A percentile compares a stretch with the other conserved stretches of the same genome.
These are phyloP conservation scores for Netelia inedita DNA, from an alignment of 2,888 invertebrate genomes.

Conservation along the genomic window DNA sequence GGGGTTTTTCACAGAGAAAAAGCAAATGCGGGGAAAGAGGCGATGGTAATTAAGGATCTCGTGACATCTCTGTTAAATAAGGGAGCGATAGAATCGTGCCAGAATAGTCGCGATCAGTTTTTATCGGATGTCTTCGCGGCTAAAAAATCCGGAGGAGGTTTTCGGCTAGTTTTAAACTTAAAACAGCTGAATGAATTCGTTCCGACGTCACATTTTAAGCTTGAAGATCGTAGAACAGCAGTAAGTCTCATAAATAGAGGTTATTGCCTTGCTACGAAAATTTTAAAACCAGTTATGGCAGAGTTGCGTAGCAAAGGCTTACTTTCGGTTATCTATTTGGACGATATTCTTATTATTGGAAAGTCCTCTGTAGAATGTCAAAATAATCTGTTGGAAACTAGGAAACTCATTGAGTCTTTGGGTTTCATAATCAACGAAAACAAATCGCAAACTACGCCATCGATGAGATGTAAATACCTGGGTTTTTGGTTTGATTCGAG, in stretches of 20 bases:
- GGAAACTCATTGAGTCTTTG: constrained; percentile 9
- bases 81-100: constrained; percentile 16
- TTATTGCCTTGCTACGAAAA: constrained; percentile 68
- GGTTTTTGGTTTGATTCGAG: constrained; percentile 36
- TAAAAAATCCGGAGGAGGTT: neutral
- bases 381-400: constrained; percentile 24
- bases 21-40: constrained; percentile 14
- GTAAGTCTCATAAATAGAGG: neutral
- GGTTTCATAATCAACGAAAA: constrained; percentile 32
- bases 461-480: constrained; percentile 35
- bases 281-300: constrained; percentile 65
- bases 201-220: constrained; percentile 1
- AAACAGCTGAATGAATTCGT: constrained; percentile 1
- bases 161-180: constrained; percentile 6
- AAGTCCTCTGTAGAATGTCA: constrained; percentile 3
- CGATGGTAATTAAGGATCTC: neutral
- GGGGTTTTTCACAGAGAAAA: neutral
- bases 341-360: constrained; percentile 45
- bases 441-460: constrained; percentile 34
- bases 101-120: constrained; percentile 4
- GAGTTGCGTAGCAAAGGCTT: constrained; percentile 36
- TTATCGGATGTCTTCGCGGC: constrained; percentile 10
- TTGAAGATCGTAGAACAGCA: neutral
- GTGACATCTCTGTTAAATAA: constrained; percentile 1
- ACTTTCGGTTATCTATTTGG: constrained; percentile 47